phyloP scores from a whole-genome alignment of 2,888 invertebrate species.

The Alitta virens region DNA sequence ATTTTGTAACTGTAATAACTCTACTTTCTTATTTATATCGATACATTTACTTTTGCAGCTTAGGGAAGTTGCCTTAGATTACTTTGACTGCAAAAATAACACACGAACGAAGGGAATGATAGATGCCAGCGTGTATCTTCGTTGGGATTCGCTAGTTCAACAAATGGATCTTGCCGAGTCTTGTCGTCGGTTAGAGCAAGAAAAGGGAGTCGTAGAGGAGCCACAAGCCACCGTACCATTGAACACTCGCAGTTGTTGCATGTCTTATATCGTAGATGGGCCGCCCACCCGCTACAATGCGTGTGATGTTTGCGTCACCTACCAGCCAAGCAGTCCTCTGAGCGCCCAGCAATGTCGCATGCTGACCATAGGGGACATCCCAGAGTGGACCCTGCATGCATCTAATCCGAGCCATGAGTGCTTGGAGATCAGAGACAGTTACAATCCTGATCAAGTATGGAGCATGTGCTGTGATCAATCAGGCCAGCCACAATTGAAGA shows the following conservation, averaged over 20 bases:
- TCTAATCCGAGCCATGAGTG: background rate
- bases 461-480: background rate
- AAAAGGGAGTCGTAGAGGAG: background rate
- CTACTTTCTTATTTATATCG: too few species aligned
- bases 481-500: background rate
- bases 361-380: too few species aligned
- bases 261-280: too few species aligned
- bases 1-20: too few species aligned
- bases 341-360: background rate
- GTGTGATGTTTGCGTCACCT: background rate
- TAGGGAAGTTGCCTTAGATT: conserved; percentile 71
- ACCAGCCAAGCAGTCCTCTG: background rate
- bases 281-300: background rate
- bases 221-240: background rate
- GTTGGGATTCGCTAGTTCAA: conserved; percentile 6
- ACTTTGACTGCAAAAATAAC: conserved; percentile 67
- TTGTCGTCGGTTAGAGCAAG: background rate
- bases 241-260: background rate
- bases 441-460: background rate
- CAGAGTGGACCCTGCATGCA: background rate
- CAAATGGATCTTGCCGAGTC: conserved; percentile 6
- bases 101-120: conserved; percentile 5
- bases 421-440: background rate
- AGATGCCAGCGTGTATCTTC: conserved; percentile 4
- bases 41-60: conserved; percentile 65